These are phyloP conservation scores for Neomorphus geoffroyi DNA, from an alignment of 2,797 vertebrate species.

Conservation along the genomic window DNA sequence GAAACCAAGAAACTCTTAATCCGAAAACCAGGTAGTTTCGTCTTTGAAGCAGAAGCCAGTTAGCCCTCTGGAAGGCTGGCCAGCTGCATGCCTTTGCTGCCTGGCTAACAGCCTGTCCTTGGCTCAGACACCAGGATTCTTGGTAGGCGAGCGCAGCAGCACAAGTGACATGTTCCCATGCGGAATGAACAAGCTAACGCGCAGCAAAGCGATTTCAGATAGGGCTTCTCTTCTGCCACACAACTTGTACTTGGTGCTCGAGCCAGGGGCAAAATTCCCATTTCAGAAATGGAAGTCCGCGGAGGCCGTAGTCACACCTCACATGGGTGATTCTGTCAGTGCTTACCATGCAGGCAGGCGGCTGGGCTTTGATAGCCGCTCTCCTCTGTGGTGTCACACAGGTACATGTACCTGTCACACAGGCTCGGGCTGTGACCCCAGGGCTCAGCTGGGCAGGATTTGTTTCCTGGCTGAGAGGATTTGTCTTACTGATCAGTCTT, in stretches of 20 bases:
- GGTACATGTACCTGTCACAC: rapidly evolving
- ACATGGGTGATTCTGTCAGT: not conserved
- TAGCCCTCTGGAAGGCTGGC: not conserved
- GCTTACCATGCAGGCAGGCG: rapidly evolving
- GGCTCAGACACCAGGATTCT: not conserved
- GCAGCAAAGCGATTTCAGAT: rapidly evolving
- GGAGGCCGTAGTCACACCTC: rapidly evolving
- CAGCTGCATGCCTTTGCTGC: not conserved
- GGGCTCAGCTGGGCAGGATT: not conserved
- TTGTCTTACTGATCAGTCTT: not conserved
- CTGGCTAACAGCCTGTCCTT: not conserved
- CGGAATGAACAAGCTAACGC: rapidly evolving
- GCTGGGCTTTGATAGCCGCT: not conserved
- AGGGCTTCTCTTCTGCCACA: rapidly evolving
- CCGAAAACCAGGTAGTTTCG: no score
- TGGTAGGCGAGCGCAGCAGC: not conserved
- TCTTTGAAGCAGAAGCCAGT: not conserved
- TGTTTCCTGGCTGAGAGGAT: not conserved
- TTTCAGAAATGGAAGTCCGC: rapidly evolving
- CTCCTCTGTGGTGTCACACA: not conserved
- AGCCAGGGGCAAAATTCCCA: not conserved
- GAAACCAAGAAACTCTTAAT: not conserved
- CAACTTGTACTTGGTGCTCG: no score
- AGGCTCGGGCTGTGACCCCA: not conserved
- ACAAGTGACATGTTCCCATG: not conserved